Percentiles rank a stretch among this genome's conserved stretches.
These are phyloP conservation scores for Todiramphus saurophagus DNA, from an alignment of 2,113 vertebrate genomes.

Conservation along the genomic window DNA sequence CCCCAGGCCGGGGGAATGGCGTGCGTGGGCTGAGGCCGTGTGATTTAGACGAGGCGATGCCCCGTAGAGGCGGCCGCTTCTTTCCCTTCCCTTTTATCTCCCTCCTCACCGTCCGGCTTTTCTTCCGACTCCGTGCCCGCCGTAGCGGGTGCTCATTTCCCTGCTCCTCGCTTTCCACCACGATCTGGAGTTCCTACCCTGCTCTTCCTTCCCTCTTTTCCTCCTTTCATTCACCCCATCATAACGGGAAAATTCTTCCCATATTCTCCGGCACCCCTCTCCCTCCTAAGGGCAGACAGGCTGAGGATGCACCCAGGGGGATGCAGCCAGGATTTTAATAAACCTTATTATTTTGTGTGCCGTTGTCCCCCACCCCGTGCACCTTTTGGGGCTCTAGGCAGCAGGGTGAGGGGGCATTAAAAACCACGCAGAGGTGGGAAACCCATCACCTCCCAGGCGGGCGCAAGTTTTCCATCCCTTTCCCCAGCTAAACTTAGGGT, in stretches of 20 bases:
- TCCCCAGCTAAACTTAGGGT: too few species aligned
- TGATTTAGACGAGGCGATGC: neutral
- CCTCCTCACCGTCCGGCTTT: neutral
- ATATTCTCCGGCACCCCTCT: neutral
- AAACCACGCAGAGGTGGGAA: slow-evolving; percentile 4
- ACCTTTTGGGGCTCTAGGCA: neutral
- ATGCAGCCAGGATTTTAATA: neutral
- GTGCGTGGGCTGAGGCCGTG: neutral
- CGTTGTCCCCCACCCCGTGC: neutral
- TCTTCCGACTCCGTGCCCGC: neutral
- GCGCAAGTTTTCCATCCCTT: neutral
- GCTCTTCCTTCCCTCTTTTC: neutral
- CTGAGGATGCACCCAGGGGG: neutral
- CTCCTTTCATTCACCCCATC: neutral
- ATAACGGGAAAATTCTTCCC: neutral
- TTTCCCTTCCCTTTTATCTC: neutral
- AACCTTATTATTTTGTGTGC: neutral
- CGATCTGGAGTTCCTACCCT: rapidly evolving
- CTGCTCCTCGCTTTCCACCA: rapidly evolving
- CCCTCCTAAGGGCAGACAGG: neutral
- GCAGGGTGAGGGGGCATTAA: neutral
- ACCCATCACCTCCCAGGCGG: neutral
- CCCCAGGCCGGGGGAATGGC: neutral
- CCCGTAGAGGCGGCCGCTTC: rapidly evolving
- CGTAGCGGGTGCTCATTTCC: neutral